Evolutionary conservation across 1,140 invertebrate species (phyloP).

Genomic region (Ladona fulva): DNA sequence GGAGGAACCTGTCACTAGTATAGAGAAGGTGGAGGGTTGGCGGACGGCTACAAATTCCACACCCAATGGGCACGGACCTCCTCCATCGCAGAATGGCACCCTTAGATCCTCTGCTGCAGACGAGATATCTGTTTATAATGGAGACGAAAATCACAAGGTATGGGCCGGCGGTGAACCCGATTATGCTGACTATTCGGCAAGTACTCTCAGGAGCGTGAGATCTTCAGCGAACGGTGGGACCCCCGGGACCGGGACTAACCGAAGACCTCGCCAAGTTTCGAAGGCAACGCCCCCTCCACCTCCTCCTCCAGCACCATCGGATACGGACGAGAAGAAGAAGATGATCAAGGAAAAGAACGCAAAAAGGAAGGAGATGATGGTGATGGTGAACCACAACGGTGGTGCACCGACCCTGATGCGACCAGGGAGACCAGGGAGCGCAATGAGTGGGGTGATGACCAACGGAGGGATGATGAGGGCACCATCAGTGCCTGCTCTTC

Average conservation of each 20-base stretch:
- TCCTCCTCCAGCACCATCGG: constrained; percentile 47
- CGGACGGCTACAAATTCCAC: constrained; percentile 29
- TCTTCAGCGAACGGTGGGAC: constrained; percentile 39
- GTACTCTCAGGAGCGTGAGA: constrained; percentile 55
- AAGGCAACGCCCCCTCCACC: constrained; percentile 69
- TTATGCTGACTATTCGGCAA: constrained; percentile 55
- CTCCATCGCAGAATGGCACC: constrained; percentile 29
- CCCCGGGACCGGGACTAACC: constrained; percentile 41
- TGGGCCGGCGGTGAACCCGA: constrained; percentile 74
- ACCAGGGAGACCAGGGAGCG: constrained; percentile 14
- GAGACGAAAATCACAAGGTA: constrained; percentile 88
- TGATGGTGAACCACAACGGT: constrained; percentile 26
- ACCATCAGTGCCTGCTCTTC: constrained; percentile 25
- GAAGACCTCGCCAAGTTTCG: constrained; percentile 67
- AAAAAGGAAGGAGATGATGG: constrained; percentile 37
- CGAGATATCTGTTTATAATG: constrained; percentile 71
- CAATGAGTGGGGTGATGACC: constrained; percentile 14
- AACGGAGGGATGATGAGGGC: constrained; percentile 14
- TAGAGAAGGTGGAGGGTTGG: constrained; percentile 43
- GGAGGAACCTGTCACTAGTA: constrained; percentile 22
- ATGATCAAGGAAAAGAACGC: constrained; percentile 39
- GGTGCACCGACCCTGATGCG: constrained; percentile 19
- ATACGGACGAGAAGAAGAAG: constrained; percentile 36
- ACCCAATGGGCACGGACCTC: constrained; percentile 43
- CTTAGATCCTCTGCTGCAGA: constrained; percentile 40